Conservation (phyloP, 2,113 vertebrate species). For the Neotragus moschatus region DNA sequence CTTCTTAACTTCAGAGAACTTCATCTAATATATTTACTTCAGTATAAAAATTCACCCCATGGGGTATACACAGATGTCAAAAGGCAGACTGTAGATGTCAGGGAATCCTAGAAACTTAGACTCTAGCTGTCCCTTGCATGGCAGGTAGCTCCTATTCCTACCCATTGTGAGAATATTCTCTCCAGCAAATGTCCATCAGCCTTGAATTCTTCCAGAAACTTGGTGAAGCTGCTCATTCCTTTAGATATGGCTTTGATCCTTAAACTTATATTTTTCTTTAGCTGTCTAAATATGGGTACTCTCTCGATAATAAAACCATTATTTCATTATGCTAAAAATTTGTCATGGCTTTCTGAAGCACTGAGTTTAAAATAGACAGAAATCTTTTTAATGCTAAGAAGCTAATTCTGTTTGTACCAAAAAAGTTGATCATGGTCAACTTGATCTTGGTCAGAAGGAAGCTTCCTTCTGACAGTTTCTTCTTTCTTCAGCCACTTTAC, state of each 20-base stretch:
- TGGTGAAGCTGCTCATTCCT: neutral
- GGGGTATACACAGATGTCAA: neutral
- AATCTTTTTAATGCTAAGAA: neutral
- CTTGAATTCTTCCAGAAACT: neutral
- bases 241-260: neutral
- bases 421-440: neutral
- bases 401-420: neutral
- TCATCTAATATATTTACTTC: neutral
- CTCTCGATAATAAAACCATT: constrained; percentile 3
- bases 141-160: neutral
- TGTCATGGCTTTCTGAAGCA: constrained; percentile 8
- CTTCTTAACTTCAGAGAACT: neutral
- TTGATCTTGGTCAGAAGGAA: no score
- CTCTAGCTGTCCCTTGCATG: neutral
- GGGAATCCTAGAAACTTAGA: neutral
- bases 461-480: neutral
- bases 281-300: neutral
- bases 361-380: neutral
- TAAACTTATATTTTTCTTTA: neutral
- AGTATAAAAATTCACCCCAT: neutral
- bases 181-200: neutral
- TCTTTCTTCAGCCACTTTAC: neutral
- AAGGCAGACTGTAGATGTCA: neutral
- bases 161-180: neutral
- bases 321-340: constrained; percentile 1